Percentiles rank a stretch among this genome's conserved stretches.
Evolutionary conservation across 2,797 vertebrate genomes (phyloP).

Genomic region (Leuciscus waleckii): DNA sequence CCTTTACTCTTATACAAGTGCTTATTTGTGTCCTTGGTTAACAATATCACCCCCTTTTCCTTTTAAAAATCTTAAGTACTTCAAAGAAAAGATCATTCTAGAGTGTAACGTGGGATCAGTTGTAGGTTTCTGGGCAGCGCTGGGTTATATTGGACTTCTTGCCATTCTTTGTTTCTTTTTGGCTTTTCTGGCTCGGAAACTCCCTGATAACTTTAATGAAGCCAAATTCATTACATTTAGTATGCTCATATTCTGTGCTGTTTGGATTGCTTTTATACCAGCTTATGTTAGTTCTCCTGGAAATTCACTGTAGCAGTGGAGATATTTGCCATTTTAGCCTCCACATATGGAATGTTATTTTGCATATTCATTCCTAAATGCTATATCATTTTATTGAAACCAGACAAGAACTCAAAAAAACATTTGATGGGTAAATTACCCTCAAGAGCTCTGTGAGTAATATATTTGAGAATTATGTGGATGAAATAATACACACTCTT

Average conservation of each 20-base stretch:
- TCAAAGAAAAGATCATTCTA: slow-evolving; percentile 52
- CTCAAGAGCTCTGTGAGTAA: not conserved
- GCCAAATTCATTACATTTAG: slow-evolving; percentile 55
- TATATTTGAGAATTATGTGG: not conserved
- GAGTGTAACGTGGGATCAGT: slow-evolving; percentile 49
- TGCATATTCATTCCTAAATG: slow-evolving; percentile 58
- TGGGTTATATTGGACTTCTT: slow-evolving; percentile 55
- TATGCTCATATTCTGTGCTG: slow-evolving; percentile 57
- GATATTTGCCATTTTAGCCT: slow-evolving; percentile 56
- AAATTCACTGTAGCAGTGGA: slow-evolving; percentile 54
- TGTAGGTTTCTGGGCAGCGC: slow-evolving; percentile 53
- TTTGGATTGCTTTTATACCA: slow-evolving; percentile 50
- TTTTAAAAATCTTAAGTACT: slow-evolving; percentile 37
- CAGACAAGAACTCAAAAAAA: slow-evolving; percentile 47
- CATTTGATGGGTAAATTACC: slow-evolving; percentile 21
- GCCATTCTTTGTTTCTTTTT: slow-evolving; percentile 53
- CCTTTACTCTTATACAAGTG: slow-evolving; percentile 52
- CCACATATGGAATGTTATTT: slow-evolving; percentile 50
- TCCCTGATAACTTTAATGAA: slow-evolving; percentile 54
- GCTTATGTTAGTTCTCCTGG: slow-evolving; percentile 47
- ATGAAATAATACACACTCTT: not conserved
- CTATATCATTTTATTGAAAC: slow-evolving; percentile 53
- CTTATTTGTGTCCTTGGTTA: slow-evolving; percentile 52
- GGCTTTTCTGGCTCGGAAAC: slow-evolving; percentile 50
- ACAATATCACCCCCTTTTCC: slow-evolving; percentile 55